Percentiles rank a stretch among this genome's conserved stretches.
phyloP scores from a whole-genome alignment of 2,797 vertebrate genomes.

The Lagodon rhomboides region DNA sequence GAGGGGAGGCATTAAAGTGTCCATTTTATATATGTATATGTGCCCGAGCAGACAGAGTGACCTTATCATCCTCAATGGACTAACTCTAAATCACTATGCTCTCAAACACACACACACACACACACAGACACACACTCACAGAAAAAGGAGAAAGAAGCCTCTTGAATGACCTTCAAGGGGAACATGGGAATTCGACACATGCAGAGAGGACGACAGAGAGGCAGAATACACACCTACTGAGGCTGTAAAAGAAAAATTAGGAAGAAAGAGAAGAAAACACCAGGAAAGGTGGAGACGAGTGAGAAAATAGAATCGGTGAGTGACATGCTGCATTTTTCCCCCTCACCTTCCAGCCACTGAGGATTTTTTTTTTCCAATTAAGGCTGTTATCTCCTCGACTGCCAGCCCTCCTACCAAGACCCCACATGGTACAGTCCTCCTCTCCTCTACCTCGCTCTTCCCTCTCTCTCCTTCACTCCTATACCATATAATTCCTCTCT shows the following conservation, averaged over 20 bases:
- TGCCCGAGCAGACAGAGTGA: slow-evolving; percentile 35
- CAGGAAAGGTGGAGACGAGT: neutral
- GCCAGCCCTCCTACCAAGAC: slow-evolving; percentile 45
- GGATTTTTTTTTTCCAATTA: slow-evolving; percentile 52
- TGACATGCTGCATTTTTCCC: slow-evolving; percentile 35
- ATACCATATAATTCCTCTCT: slow-evolving; percentile 13
- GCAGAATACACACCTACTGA: neutral
- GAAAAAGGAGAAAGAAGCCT: neutral
- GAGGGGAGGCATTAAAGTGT: slow-evolving; percentile 21
- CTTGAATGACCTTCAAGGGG: slow-evolving; percentile 61
- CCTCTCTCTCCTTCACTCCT: slow-evolving; percentile 14
- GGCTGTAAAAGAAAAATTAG: neutral
- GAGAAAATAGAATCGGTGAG: slow-evolving; percentile 10
- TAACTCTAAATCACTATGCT: slow-evolving; percentile 40
- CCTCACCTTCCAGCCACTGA: slow-evolving; percentile 36
- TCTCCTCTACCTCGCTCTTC: neutral
- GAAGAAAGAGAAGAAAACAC: slow-evolving; percentile 6
- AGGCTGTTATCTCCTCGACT: slow-evolving; percentile 55
- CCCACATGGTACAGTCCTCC: slow-evolving; percentile 49
- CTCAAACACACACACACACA: slow-evolving; percentile 3
- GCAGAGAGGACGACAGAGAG: slow-evolving; percentile 10
- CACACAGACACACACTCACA: neutral
- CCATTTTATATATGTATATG: slow-evolving; percentile 21
- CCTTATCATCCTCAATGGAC: slow-evolving; percentile 41
- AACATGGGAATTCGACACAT: slow-evolving; percentile 43